phyloP scores from a whole-genome alignment of 2,113 vertebrate species.

The Gasterosteus aculeatus region DNA sequence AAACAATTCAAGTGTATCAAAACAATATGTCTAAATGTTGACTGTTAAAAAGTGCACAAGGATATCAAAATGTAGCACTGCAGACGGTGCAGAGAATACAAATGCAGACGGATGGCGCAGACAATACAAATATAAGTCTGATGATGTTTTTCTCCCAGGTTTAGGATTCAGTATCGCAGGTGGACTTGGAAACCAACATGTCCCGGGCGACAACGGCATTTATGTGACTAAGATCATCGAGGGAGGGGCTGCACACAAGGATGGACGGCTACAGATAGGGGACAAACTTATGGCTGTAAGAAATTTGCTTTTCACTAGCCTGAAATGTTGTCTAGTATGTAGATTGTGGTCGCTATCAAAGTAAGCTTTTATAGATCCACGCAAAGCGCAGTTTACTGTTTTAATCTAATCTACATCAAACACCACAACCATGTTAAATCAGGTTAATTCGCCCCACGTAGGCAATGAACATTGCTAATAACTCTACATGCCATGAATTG shows the following conservation, averaged over 20 bases:
- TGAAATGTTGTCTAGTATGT: background rate
- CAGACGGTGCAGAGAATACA: background rate
- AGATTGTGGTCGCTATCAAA: background rate
- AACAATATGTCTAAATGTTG: background rate
- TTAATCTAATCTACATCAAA: background rate
- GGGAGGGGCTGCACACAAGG: conserved; percentile 97
- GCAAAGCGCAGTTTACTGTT: no score
- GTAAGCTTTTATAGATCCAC: background rate
- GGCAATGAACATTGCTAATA: background rate
- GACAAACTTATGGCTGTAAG: conserved; percentile 97
- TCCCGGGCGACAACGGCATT: conserved; percentile 98
- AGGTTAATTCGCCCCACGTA: background rate
- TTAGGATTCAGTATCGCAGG: conserved; percentile 99
- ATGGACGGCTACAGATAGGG: conserved; percentile 95
- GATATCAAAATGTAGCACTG: background rate
- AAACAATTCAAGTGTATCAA: background rate
- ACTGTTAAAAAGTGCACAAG: background rate
- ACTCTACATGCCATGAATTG: background rate
- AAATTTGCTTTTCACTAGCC: background rate
- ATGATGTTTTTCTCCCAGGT: conserved; percentile 78
- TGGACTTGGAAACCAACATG: conserved; percentile 97
- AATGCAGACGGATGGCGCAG: no score
- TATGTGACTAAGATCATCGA: conserved; percentile 99
- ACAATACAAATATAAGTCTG: background rate
- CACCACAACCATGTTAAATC: background rate